These are phyloP conservation scores for Lasiurus cinereus DNA, from an alignment of 2,113 vertebrate genomes.

Conservation along the genomic window DNA sequence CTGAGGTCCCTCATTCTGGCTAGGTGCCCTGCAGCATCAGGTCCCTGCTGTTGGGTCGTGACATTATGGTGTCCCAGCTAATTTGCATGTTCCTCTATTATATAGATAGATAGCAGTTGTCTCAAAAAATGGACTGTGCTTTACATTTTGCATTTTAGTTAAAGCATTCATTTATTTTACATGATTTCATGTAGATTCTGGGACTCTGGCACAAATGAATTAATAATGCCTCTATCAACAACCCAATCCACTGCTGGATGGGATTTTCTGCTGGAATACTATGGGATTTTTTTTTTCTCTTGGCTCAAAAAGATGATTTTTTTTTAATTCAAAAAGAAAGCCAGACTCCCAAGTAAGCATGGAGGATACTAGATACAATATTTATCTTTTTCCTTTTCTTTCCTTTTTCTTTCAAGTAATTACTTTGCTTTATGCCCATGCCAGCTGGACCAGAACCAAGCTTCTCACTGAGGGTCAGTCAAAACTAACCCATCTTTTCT, in stretches of 20 bases:
- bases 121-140: constrained; percentile 12
- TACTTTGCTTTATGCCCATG: constrained; percentile 64
- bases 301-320: constrained; percentile 35
- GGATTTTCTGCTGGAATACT: constrained; percentile 30
- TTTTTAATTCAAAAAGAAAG: constrained; percentile 54
- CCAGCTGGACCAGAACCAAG: constrained; percentile 65
- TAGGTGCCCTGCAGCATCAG: too few species aligned
- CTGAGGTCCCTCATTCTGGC: too few species aligned
- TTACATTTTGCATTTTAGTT: constrained; percentile 22
- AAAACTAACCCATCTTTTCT: constrained; percentile 62
- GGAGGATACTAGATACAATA: constrained; percentile 66
- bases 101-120: background rate
- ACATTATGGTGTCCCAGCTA: too few species aligned
- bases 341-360: constrained; percentile 39
- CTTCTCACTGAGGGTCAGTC: constrained; percentile 52
- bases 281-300: background rate
- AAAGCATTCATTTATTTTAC: constrained; percentile 6
- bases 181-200: background rate
- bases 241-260: background rate
- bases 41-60: too few species aligned
- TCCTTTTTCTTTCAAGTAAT: constrained; percentile 71
- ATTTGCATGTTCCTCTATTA: too few species aligned
- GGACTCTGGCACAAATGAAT: background rate
- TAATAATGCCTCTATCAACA: constrained; percentile 49
- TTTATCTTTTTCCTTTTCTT: constrained; percentile 74